These are phyloP conservation scores for Xylocopa sonorina DNA, from an alignment of 1,140 invertebrate genomes.

Conservation along the genomic window DNA sequence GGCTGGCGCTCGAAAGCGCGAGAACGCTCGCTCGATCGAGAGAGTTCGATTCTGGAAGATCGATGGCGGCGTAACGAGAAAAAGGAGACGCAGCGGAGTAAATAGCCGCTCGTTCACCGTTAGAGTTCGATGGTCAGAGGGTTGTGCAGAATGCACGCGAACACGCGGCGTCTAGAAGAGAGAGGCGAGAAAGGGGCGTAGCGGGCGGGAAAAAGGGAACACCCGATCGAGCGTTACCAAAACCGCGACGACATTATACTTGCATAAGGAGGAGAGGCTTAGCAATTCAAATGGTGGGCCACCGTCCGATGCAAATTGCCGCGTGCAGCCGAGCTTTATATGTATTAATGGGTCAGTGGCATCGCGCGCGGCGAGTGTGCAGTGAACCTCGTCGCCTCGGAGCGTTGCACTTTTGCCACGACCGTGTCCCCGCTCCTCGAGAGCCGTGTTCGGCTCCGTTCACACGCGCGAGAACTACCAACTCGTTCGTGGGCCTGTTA, in stretches of 20 bases:
- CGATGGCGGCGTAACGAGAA: not conserved
- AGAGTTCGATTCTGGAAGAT: not conserved
- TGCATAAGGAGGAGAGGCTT: conserved; percentile 65
- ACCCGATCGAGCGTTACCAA: conserved; percentile 44
- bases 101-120: conserved; percentile 37
- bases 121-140: conserved; percentile 32
- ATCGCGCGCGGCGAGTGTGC: conserved; percentile 69
- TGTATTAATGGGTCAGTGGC: conserved; percentile 81
- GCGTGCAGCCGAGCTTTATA: conserved; percentile 70
- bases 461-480: conserved; percentile 18
- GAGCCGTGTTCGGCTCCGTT: conserved; percentile 18
- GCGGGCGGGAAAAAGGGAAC: not conserved
- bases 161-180: not conserved
- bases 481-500: no score
- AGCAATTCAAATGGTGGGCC: conserved; percentile 71
- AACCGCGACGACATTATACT: conserved; percentile 66
- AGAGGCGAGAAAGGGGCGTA: not conserved
- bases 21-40: not conserved
- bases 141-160: not conserved
- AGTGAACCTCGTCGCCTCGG: conserved; percentile 73
- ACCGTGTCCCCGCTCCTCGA: conserved; percentile 10
- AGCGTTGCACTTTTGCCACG: conserved; percentile 75
- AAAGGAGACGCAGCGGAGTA: conserved; percentile 14
- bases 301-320: conserved; percentile 62
- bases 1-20: no score